Evolutionary conservation across 2,797 vertebrate genomes (phyloP).

Genomic region (Odontamblyopus rebecca): DNA sequence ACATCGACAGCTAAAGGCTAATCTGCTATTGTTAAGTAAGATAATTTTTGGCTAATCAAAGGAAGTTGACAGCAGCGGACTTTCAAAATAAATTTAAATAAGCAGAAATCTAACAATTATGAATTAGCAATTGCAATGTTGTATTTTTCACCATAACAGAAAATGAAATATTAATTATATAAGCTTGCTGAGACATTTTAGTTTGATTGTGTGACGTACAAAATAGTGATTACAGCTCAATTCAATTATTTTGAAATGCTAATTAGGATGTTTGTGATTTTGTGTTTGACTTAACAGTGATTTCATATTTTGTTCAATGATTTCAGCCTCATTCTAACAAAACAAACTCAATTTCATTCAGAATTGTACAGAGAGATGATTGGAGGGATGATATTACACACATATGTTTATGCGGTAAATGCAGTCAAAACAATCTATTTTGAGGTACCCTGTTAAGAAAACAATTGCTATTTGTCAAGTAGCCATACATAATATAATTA

Average conservation of each 20-base stretch:
- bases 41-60: not conserved
- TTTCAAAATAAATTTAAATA: constrained; percentile 33
- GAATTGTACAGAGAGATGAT: not conserved
- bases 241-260: constrained; percentile 2
- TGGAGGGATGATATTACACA: not conserved
- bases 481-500: not conserved
- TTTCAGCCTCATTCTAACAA: not conserved
- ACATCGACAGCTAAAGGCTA: constrained; percentile 31
- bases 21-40: constrained; percentile 5
- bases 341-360: not conserved
- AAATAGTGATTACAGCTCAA: not conserved
- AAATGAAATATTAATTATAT: not conserved
- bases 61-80: constrained; percentile 11
- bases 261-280: not conserved
- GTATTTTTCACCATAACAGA: not conserved
- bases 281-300: not conserved
- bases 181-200: not conserved
- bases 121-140: not conserved
- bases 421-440: not conserved
- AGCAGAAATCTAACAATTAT: not conserved
- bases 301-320: not conserved
- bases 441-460: not conserved
- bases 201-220: not conserved
- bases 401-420: not conserved
- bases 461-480: not conserved